A percentile compares a stretch with the other conserved stretches of the same genome.
These are phyloP conservation scores for Epinotia bilunana DNA, from an alignment of 2,888 invertebrate species.

Conservation along the genomic window DNA sequence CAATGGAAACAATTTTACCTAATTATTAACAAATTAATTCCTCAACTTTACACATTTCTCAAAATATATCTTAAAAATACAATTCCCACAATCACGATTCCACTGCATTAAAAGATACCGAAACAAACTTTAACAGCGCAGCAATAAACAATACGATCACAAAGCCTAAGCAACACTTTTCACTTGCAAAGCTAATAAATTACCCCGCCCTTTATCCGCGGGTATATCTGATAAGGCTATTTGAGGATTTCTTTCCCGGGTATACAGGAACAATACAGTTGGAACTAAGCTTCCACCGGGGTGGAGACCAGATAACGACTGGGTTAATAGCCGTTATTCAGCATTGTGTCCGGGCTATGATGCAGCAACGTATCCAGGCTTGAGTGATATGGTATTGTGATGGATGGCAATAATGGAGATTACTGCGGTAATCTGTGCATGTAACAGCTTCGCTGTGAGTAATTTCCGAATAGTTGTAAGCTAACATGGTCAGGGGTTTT, in stretches of 20 bases:
- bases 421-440: conserved; percentile 11
- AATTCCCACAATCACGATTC: not conserved
- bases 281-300: conserved; percentile 34
- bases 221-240: conserved; percentile 43
- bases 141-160: conserved; percentile 43
- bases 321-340: conserved; percentile 32
- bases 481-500: not conserved
- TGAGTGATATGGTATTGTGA: conserved; percentile 3
- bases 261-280: conserved; percentile 32
- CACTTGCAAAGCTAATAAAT: conserved; percentile 44
- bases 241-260: conserved; percentile 42
- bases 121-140: conserved; percentile 16
- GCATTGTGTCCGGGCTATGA: conserved; percentile 21
- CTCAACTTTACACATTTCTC: too few species aligned
- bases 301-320: conserved; percentile 38
- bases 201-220: conserved; percentile 40
- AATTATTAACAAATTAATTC: too few species aligned
- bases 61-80: too few species aligned
- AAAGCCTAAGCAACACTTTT: conserved; percentile 41
- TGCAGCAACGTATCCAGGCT: conserved; percentile 10
- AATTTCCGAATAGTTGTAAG: conserved; percentile 2
- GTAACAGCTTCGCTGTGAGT: conserved; percentile 8
- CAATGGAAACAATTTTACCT: too few species aligned
- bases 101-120: conserved; percentile 15
- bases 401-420: conserved; percentile 17